These are phyloP conservation scores for Tretioscincus oriximinensis DNA, from an alignment of 2,113 vertebrate genomes.

Conservation along the genomic window DNA sequence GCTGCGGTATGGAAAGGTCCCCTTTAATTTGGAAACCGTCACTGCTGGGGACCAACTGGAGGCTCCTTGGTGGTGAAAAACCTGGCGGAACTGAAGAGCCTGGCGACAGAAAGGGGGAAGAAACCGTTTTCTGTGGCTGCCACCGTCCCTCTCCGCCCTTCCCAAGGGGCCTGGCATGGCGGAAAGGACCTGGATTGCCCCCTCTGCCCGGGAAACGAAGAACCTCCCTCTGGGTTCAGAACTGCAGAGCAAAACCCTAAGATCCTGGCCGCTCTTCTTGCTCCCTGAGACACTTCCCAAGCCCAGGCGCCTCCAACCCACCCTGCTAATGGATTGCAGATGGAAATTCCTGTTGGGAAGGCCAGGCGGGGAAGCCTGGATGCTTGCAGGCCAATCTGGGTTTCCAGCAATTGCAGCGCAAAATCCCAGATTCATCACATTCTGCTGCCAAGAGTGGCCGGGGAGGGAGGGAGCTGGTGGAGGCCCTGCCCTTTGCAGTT, in stretches of 20 bases:
- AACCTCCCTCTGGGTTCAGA: too few species aligned
- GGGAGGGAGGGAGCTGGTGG: background rate
- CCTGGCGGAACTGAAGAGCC: too few species aligned
- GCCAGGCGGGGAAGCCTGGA: background rate
- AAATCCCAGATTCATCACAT: background rate
- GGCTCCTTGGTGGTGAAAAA: too few species aligned
- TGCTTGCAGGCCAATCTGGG: background rate
- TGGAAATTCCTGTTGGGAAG: constrained; percentile 12
- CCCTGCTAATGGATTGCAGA: constrained; percentile 9
- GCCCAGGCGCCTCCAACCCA: background rate
- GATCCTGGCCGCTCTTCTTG: background rate
- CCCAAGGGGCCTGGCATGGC: too few species aligned
- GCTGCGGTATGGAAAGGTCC: too few species aligned
- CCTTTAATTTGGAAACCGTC: too few species aligned
- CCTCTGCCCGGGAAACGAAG: too few species aligned
- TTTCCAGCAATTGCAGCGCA: background rate
- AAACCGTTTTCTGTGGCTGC: background rate
- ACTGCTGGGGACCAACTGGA: too few species aligned
- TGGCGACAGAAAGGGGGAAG: background rate
- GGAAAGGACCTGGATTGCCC: too few species aligned
- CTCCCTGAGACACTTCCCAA: background rate
- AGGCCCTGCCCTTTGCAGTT: too few species aligned
- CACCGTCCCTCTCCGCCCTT: too few species aligned
- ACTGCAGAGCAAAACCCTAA: background rate
- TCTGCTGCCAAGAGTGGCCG: background rate